Conservation (phyloP, 2,797 vertebrate genomes). For the Alcedo quadribrachys region DNA sequence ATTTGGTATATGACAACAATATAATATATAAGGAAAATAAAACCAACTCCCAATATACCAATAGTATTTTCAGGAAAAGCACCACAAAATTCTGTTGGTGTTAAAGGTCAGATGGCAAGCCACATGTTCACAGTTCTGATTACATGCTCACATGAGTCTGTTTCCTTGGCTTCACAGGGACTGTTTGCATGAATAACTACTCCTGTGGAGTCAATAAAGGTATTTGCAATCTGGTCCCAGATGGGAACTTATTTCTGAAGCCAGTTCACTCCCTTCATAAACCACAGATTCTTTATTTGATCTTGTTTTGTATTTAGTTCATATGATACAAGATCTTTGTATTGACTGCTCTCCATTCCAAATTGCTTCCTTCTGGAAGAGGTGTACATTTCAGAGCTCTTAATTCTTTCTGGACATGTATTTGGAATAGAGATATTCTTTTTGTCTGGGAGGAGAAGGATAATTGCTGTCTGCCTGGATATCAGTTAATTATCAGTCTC, state of each 20-base stretch:
- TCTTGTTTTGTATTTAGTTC: background rate
- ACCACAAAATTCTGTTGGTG: background rate
- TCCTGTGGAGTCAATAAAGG: conserved; percentile 56
- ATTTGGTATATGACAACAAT: background rate
- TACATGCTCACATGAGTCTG: conserved; percentile 15
- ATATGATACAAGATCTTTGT: background rate
- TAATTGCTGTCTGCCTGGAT: conserved; percentile 56
- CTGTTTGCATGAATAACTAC: conserved; percentile 14
- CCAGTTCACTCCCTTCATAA: conserved; percentile 25
- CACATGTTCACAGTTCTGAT: conserved; percentile 11
- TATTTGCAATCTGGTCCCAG: conserved; percentile 61
- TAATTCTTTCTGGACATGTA: background rate
- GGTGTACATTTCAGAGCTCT: background rate
- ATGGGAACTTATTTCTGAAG: conserved; percentile 53
- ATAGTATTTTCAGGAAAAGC: background rate
- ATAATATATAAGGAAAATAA: background rate
- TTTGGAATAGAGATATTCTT: conserved; percentile 30
- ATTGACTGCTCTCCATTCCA: background rate
- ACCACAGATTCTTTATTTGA: conserved; percentile 22
- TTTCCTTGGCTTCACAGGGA: conserved; percentile 38
- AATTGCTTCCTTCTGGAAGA: background rate
- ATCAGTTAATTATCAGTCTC: conserved; percentile 55
- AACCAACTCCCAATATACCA: background rate
- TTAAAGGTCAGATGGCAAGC: conserved; percentile 54
- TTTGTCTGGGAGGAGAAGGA: conserved; percentile 45